Evolutionary conservation across 2,888 invertebrate species (phyloP), one percentile per base, ranked within the genome.

Genomic region (Rhagium mordax): DNA sequence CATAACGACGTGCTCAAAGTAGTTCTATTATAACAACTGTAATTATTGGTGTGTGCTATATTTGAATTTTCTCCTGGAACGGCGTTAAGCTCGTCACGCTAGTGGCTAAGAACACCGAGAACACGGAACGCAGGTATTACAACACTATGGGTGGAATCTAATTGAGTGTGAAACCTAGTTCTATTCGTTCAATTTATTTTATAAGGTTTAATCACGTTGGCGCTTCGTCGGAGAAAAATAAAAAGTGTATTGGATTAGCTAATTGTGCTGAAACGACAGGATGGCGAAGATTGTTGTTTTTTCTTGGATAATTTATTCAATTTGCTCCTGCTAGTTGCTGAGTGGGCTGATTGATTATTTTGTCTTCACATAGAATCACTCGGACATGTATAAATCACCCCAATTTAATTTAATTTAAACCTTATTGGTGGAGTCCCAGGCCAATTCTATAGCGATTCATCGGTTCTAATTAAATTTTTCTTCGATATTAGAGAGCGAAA

Each of bases 361-460:
- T 41, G 29, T 60, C 59, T 33, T 33, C 33, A 7, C 6, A 15
- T 13, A 16, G 13, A 27, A 27, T 57, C 27, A 20, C 29, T 60
- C 15, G 18, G 33, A 41, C 59, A 15, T 60, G 7, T 33, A 60
- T 60, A 41, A 60, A 60, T 60, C 16, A 33, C 18, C 33, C 18
- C 59, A 10, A 29, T 60, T 60, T 29, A 60, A 60, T 33, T 60
- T 60, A 60, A 60, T 60, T 60, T 41, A 29, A 60, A 60, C 59
- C 41, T 29, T 60, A 29, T 60, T 3, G 29, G 33, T 18, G 2
- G 10, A 15, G 18, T 33, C 33, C 18, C 18, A n/a, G 13, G 24
- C n/a, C 13, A 55, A n/a, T 15, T 57, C n/a, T 24, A 15, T 24
- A 27, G 27, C 27, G 27, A 57, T 57, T 57, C 24, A n/a, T 57